A percentile compares a stretch with the other conserved stretches of the same genome.
Conservation (phyloP, 1,140 invertebrate genomes). For the Carcinoscorpius rotundicauda region DNA sequence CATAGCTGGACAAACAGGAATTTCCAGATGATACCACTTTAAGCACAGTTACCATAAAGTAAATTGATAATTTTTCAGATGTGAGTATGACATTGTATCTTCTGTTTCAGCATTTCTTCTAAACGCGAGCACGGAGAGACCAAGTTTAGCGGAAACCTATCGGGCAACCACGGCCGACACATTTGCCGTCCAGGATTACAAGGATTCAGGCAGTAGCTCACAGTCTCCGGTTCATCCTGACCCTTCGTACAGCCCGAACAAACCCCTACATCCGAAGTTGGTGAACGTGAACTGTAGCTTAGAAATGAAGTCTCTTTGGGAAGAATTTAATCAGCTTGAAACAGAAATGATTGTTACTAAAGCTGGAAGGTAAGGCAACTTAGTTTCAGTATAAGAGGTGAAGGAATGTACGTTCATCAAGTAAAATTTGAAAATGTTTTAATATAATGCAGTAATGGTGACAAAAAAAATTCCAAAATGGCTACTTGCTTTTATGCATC, state of each 20-base stretch:
- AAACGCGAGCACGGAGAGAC: slow-evolving; percentile 13
- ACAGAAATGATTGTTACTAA: slow-evolving; percentile 98
- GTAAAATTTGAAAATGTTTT: too few species aligned
- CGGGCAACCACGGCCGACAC: slow-evolving; percentile 1
- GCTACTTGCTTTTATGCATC: too few species aligned
- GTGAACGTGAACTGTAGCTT: slow-evolving; percentile 52
- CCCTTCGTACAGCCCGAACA: slow-evolving; percentile 3
- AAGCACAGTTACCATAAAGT: too few species aligned
- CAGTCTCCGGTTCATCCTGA: not conserved
- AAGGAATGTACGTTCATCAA: too few species aligned
- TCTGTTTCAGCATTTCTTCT: slow-evolving; percentile 13
- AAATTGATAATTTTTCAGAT: too few species aligned
- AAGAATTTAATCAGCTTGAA: slow-evolving; percentile 76
- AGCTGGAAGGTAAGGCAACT: slow-evolving; percentile 53
- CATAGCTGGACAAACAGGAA: too few species aligned
- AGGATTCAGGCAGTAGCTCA: not conserved
- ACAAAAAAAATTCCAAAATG: too few species aligned
- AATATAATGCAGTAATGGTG: too few species aligned
- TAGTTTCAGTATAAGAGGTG: not conserved
- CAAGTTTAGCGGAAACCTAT: slow-evolving; percentile 14
- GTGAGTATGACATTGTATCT: not conserved
- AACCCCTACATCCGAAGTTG: slow-evolving; percentile 48
- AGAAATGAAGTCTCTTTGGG: slow-evolving; percentile 74
- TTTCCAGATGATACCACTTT: too few species aligned
- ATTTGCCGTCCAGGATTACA: slow-evolving; percentile 1